phyloP scores from a whole-genome alignment of 1,140 invertebrate species.

The Drosophila nikananu region DNA sequence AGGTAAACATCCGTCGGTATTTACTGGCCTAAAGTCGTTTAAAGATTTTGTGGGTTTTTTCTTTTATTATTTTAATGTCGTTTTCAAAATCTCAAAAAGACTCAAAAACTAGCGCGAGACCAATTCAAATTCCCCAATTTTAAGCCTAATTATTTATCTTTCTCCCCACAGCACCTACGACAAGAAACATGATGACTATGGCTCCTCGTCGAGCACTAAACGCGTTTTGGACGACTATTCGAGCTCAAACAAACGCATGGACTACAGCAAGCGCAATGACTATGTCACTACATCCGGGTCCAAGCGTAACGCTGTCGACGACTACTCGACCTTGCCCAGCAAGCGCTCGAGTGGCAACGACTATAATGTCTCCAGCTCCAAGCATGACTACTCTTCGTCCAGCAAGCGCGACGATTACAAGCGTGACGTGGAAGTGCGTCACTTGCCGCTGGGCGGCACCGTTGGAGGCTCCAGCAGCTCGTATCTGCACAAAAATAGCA shows the following conservation, averaged over 20 bases:
- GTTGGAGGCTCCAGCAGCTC: conserved; percentile 62
- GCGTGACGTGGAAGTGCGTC: conserved; percentile 72
- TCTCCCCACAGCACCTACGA: no score
- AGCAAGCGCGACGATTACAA: conserved; percentile 78
- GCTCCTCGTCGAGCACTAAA: conserved; percentile 58
- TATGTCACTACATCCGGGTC: conserved; percentile 53
- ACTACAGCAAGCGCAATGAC: conserved; percentile 76
- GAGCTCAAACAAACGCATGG: conserved; percentile 70
- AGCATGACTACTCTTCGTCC: conserved; percentile 69
- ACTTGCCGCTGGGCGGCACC: conserved; percentile 58
- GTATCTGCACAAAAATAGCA: conserved; percentile 68
- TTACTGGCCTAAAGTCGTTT: background rate
- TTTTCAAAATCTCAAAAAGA: background rate
- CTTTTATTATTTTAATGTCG: background rate
- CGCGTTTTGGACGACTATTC: conserved; percentile 72
- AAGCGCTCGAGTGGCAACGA: conserved; percentile 75
- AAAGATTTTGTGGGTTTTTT: background rate
- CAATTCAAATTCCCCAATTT: background rate
- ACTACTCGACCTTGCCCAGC: conserved; percentile 65
- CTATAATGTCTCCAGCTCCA: conserved; percentile 64
- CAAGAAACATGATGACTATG: no score
- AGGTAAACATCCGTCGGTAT: no score
- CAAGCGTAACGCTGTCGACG: conserved; percentile 75
- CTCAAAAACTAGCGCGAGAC: background rate
- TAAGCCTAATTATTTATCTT: no score